Percentiles rank a stretch among this genome's conserved stretches.
Conservation (phyloP, 2,888 invertebrate species). For the Deilephila elpenor region DNA sequence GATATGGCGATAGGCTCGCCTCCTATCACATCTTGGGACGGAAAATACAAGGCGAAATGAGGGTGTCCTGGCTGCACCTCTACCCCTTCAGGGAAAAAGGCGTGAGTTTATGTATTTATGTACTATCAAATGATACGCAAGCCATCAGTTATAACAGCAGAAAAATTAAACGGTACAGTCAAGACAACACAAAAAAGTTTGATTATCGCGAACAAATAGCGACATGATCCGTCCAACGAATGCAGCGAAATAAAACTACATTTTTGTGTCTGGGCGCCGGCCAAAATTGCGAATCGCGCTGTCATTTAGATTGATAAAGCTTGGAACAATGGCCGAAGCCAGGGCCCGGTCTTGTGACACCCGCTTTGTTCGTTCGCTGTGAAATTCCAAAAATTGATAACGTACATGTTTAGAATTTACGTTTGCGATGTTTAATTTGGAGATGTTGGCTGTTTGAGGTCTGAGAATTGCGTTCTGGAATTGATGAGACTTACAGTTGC, state of each 20-base stretch:
- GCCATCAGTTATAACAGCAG: background rate
- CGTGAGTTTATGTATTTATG: too few species aligned
- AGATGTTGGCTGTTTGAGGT: background rate
- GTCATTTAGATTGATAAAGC: conserved; percentile 57
- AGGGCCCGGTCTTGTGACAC: conserved; percentile 30
- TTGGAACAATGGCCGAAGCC: conserved; percentile 48
- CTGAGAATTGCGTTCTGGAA: too few species aligned
- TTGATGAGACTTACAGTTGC: too few species aligned
- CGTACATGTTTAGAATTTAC: conserved; percentile 19
- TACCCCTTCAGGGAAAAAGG: too few species aligned
- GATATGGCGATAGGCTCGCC: too few species aligned
- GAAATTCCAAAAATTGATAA: conserved; percentile 23
- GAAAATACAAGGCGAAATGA: too few species aligned
- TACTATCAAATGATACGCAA: background rate
- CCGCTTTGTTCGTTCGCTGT: conserved; percentile 22
- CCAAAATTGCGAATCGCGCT: conserved; percentile 51
- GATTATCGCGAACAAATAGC: conserved; percentile 23
- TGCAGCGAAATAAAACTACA: conserved; percentile 48
- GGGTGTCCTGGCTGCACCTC: too few species aligned
- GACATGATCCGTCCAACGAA: conserved; percentile 22
- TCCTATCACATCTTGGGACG: too few species aligned
- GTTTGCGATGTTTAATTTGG: background rate
- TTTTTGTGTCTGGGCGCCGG: conserved; percentile 46
- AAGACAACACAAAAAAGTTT: conserved; percentile 13
- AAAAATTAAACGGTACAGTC: background rate